Evolutionary conservation across 1,140 invertebrate species (phyloP), one percentile per base, ranked within the genome.

Genomic region (Bombus consobrinus): DNA sequence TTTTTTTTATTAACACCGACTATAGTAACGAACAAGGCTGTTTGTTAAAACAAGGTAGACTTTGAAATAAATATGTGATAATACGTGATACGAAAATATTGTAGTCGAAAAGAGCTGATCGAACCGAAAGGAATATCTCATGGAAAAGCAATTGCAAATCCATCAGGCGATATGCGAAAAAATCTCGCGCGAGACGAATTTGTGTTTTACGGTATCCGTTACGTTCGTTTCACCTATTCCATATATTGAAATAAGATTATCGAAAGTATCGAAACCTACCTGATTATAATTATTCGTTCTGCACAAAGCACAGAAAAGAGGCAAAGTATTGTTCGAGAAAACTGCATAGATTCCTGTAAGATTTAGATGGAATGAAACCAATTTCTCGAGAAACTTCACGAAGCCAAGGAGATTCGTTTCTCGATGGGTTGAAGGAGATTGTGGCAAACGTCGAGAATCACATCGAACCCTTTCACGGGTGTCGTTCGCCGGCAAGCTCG

Each of bases 371-470:
- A 59, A 76, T 59, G 74, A 41, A 59, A 39, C 12, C 74, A 59
- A 76, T 76, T 59, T 76, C 53, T 28, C 9, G 6, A 15, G 74
- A n/a, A 59, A 76, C 13, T 59, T 76, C 34, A 59, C 47, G 34
- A 59, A 59, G 47, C 47, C 34, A 59, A 15, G 13, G 37, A 76
- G 37, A 76, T 59, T 59, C 43, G 43, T 83, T 32, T 62, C 34
- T 79, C 82, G 64, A 87, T 83, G 37, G 43, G 78, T 41, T 78
- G 69, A 57, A 85, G 72, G 28, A 59, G 57, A 74, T 74, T 74
- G 82, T 85, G 82, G 79, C 59, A 85, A 85, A 53, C 57, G 69
- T 43, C 57, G 59, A 66, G 34, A 87, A 85, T 81, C 80, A 28
- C 41, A 41, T 80, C 37, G 74, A 81, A 41, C 53, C 41, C 66